Percentiles rank a stretch among this genome's conserved stretches.
phyloP scores from a whole-genome alignment of 2,113 vertebrate species.

The Lichenostomus cassidix region DNA sequence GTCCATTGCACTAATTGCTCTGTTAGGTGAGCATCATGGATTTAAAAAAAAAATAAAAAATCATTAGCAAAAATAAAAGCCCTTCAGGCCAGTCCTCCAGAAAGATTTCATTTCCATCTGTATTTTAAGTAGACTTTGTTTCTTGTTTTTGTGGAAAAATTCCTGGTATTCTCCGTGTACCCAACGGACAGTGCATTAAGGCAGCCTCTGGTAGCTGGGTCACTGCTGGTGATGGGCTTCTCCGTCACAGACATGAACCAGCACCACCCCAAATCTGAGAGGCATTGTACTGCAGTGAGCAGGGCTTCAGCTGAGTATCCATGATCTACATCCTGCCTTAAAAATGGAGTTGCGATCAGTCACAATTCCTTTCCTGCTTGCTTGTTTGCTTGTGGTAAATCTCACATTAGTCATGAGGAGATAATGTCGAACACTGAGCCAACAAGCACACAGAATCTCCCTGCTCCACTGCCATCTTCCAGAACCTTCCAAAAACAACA shows the following conservation, averaged over 20 bases:
- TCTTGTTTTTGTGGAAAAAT: neutral
- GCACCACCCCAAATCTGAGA: neutral
- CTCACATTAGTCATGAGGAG: neutral
- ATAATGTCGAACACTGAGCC: neutral
- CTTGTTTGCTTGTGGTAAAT: neutral
- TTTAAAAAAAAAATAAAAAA: slow-evolving; percentile 52
- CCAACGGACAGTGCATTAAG: neutral
- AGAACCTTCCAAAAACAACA: neutral
- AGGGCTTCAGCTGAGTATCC: neutral
- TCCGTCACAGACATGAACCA: neutral
- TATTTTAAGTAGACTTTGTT: slow-evolving; percentile 41
- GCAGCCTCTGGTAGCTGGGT: neutral
- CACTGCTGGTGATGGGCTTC: neutral
- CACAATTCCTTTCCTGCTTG: neutral
- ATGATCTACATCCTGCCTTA: neutral
- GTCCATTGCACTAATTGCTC: slow-evolving; percentile 76
- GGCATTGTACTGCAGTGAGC: neutral
- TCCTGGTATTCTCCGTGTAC: neutral
- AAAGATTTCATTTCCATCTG: slow-evolving; percentile 77
- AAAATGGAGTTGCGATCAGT: neutral
- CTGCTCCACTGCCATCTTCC: neutral
- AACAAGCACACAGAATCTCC: neutral
- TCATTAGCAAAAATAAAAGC: slow-evolving; percentile 64
- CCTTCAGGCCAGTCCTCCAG: slow-evolving; percentile 73
- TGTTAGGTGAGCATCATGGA: slow-evolving; percentile 77